Evolutionary conservation across 2,113 vertebrate species (phyloP).

Genomic region (Noturus placidus): DNA sequence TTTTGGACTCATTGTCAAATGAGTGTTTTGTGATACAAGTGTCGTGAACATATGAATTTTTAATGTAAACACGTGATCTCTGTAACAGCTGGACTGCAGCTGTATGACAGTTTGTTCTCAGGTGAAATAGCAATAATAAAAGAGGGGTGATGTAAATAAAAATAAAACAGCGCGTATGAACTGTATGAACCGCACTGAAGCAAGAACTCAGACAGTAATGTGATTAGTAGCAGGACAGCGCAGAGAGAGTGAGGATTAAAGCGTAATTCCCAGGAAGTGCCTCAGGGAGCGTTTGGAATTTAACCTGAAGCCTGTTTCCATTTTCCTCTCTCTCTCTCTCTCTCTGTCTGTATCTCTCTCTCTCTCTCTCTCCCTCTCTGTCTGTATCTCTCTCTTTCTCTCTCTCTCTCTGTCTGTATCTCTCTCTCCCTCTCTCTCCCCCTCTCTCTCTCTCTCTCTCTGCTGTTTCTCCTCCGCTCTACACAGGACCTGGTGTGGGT

Average conservation of each 20-base stretch:
- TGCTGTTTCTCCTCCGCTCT: conserved; percentile 14
- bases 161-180: background rate
- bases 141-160: background rate
- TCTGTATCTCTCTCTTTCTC: too few relatives aligned
- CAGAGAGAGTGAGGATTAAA: background rate
- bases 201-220: background rate
- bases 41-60: background rate
- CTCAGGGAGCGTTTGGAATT: conserved; percentile 5
- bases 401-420: too few relatives aligned
- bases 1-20: background rate
- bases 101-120: background rate
- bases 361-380: too few relatives aligned
- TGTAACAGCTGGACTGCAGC: background rate
- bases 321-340: background rate
- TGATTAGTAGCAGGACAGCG: background rate
- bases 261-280: conserved; percentile 7
- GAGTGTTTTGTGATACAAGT: background rate
- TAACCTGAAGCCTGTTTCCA: conserved; percentile 31
- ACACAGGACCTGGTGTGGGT: conserved; percentile 24
- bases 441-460: background rate
- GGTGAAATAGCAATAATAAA: background rate
- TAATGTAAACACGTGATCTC: background rate
- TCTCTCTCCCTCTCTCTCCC: too few relatives aligned
- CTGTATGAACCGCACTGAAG: background rate
- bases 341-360: too few relatives aligned